These are phyloP conservation scores for Elanoides forficatus DNA, from an alignment of 2,113 vertebrate genomes.

Conservation along the genomic window DNA sequence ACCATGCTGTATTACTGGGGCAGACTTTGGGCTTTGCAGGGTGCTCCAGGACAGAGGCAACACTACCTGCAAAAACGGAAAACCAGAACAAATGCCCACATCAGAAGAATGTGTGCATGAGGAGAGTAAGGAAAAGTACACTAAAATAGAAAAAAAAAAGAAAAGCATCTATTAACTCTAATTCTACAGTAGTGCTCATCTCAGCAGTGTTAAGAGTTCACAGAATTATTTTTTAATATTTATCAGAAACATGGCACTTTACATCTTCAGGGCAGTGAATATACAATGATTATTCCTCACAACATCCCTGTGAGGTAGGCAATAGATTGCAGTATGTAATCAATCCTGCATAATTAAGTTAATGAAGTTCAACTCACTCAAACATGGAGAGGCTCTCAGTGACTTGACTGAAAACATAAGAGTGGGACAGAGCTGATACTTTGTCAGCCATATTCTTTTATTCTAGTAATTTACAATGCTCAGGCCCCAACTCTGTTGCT, in stretches of 20 bases:
- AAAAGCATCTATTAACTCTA: not conserved
- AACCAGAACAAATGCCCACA: not conserved
- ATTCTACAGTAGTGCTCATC: not conserved
- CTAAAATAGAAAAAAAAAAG: not conserved
- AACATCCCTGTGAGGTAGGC: constrained; percentile 36
- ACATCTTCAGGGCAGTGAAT: not conserved
- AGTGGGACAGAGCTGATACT: not conserved
- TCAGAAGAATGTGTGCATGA: not conserved
- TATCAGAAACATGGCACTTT: constrained; percentile 35
- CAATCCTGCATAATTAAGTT: not conserved
- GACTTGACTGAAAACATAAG: not conserved
- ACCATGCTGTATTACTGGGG: too few species aligned
- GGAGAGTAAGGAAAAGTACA: not conserved
- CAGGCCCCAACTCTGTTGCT: not conserved
- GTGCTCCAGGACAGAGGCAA: not conserved
- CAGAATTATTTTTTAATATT: not conserved
- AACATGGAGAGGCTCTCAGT: not conserved
- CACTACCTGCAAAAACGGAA: not conserved
- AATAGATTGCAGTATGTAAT: not conserved
- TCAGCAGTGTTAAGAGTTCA: not conserved
- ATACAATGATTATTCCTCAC: constrained; percentile 40
- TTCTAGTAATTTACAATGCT: not conserved
- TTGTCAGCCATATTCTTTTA: not conserved
- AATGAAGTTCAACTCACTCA: not conserved
- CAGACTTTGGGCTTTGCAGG: not conserved